Evolutionary conservation across 2,797 vertebrate genomes (phyloP), one percentile per base, ranked within the genome.

Genomic region (Pipistrellus nathusii): DNA sequence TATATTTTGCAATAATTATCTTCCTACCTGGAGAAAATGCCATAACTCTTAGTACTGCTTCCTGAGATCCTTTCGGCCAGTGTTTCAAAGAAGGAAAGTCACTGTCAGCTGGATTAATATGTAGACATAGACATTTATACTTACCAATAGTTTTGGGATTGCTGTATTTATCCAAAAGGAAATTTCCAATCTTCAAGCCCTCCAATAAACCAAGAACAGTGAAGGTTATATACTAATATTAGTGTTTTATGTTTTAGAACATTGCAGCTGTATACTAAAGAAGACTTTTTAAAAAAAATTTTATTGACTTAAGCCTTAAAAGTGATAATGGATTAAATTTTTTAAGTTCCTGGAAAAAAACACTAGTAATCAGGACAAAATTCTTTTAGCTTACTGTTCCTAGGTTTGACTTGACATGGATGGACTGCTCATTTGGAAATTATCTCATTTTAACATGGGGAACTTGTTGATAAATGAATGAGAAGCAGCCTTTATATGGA

Each of bases 111-210:
- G 30, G 13, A 46, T 87, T 76, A 73, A 44, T n/a, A 32, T 87
- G 57, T 18, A 83, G n/a, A 85, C 35, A 62, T 21, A 78, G 53
- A 76, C 21, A 23, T 0, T 0, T 75, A 66, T 46, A 98, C 98
- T 66, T 98, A 99, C 98, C 99, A 91, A 99, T 97, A 35, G 99
- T 99, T 98, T 99, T 99, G 96, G 99, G 99, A 98, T 98, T 99
- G 97, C 98, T 98, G 57, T 99, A 98, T 93, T 99, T 98, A 94
- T 99, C 98, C 69, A 99, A 98, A 88, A 99, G 98, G 97, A 99
- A 99, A 98, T 99, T 99, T 98, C 99, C 98, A 91, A 99, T 99
- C 98, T 99, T 99, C 89, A 99, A 96, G 97, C 99, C 98, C 96
- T 99, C 99, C 81, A 91, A 94, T 23, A 96, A 96, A 97, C 71